Percentiles rank a stretch among this genome's conserved stretches.
phyloP scores from a whole-genome alignment of 2,797 vertebrate species.

The Centroberyx gerrardi region DNA sequence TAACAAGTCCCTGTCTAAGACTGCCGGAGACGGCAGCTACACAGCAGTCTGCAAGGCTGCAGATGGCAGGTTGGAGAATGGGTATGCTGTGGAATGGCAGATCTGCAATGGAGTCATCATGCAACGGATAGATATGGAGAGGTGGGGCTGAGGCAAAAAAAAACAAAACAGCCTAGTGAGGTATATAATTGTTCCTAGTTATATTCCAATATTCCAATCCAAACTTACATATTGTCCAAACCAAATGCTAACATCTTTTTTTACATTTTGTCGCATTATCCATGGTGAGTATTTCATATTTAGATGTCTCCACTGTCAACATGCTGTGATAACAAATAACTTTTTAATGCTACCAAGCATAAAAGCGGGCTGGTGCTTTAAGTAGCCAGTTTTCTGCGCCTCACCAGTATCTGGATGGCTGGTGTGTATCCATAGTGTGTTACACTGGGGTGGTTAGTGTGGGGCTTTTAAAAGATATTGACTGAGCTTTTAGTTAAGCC shows the following conservation, averaged over 20 bases:
- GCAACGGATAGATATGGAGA: slow-evolving; percentile 22
- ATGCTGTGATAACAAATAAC: too few species aligned
- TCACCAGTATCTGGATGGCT: slow-evolving; percentile 9
- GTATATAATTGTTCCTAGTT: slow-evolving; percentile 32
- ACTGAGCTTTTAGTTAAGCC: slow-evolving; percentile 67
- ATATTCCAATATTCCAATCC: slow-evolving; percentile 32
- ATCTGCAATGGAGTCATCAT: slow-evolving; percentile 64
- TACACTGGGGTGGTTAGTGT: slow-evolving; percentile 44
- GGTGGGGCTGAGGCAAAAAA: slow-evolving; percentile 46
- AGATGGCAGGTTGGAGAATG: slow-evolving; percentile 61
- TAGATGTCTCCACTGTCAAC: too few species aligned
- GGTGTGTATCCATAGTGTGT: slow-evolving; percentile 25
- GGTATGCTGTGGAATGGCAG: slow-evolving; percentile 56
- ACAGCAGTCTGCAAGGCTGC: slow-evolving; percentile 31
- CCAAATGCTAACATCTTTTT: not conserved
- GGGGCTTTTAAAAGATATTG: slow-evolving; percentile 67
- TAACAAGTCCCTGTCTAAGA: slow-evolving; percentile 69
- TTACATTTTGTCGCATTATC: too few species aligned
- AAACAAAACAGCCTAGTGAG: slow-evolving; percentile 22
- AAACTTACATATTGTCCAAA: slow-evolving; percentile 5
- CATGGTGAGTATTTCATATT: too few species aligned
- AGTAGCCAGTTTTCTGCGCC: slow-evolving; percentile 15
- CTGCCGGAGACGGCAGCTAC: slow-evolving; percentile 52
- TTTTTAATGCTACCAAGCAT: too few species aligned
- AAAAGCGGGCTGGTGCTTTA: not conserved